Percentiles rank a stretch among this genome's conserved stretches.
Evolutionary conservation across 2,113 vertebrate genomes (phyloP).

Genomic region (Aythya baeri): DNA sequence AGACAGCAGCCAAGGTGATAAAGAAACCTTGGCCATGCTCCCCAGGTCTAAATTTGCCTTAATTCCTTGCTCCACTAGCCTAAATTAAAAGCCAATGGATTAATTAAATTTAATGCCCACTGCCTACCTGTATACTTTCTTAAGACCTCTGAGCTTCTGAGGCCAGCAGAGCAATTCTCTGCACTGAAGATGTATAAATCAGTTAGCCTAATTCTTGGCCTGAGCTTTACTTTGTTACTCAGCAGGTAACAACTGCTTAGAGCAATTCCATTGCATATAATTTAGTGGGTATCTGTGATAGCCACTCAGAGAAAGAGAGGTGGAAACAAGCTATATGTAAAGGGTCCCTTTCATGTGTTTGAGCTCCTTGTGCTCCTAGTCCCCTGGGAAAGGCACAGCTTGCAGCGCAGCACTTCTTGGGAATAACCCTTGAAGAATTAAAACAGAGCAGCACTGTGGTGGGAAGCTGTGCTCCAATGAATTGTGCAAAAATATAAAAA

Average conservation of each 20-base stretch:
- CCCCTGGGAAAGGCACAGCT: neutral
- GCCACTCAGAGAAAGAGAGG: neutral
- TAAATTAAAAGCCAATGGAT: neutral
- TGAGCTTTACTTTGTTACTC: neutral
- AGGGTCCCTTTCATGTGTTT: neutral
- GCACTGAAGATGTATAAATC: neutral
- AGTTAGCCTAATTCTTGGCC: neutral
- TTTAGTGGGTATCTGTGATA: neutral
- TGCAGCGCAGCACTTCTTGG: neutral
- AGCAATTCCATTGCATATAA: neutral
- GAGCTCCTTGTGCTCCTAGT: neutral
- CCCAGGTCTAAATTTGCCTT: neutral
- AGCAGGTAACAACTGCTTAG: neutral
- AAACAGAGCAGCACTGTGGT: neutral
- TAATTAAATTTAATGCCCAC: too few relatives aligned
- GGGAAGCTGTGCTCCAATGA: neutral
- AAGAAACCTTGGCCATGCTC: neutral
- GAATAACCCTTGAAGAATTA: neutral
- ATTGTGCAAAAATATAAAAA: neutral
- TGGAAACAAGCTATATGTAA: neutral
- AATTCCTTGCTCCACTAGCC: neutral
- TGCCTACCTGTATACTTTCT: neutral
- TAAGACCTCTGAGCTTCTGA: neutral
- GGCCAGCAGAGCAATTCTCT: neutral
- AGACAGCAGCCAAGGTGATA: neutral